Percentiles rank a stretch among this genome's conserved stretches.
These are phyloP conservation scores for Trachelipus rathkii DNA, from an alignment of 1,140 invertebrate species.

Conservation along the genomic window DNA sequence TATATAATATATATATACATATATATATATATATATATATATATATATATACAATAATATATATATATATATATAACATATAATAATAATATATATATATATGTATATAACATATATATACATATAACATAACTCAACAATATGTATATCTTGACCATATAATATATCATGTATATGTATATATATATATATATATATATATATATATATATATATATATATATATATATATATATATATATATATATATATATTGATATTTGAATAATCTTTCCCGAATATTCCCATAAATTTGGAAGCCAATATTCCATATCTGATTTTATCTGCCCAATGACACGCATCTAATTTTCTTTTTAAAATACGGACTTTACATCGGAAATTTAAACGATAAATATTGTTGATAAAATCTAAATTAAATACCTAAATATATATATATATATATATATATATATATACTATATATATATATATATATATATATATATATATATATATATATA, in stretches of 20 bases:
- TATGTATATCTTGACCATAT: no score
- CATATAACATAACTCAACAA: no score
- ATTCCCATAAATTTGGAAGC: no score
- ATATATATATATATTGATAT: background rate
- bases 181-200: conserved; percentile 11
- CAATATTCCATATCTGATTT: no score
- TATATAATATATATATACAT: background rate
- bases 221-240: conserved; percentile 3
- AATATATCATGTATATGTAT: no score
- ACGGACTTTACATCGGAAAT: no score
- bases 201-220: conserved; percentile 2
- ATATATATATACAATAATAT: background rate
- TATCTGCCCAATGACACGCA: no score
- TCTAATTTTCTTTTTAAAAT: no score
- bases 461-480: conserved; percentile 3
- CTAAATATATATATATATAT: background rate
- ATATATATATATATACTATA: conserved; percentile 2
- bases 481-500: conserved; percentile 3
- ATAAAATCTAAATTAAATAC: background rate
- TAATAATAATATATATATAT: background rate
- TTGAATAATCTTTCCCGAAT: no score
- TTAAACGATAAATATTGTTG: no score
- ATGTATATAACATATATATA: conserved; percentile 4
- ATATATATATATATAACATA: conserved; percentile 9
- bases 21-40: conserved; percentile 17